A percentile compares a stretch with the other conserved stretches of the same genome.
These are phyloP conservation scores for Otolemur garnettii DNA, from an alignment of 2,113 vertebrate species.

Conservation along the genomic window DNA sequence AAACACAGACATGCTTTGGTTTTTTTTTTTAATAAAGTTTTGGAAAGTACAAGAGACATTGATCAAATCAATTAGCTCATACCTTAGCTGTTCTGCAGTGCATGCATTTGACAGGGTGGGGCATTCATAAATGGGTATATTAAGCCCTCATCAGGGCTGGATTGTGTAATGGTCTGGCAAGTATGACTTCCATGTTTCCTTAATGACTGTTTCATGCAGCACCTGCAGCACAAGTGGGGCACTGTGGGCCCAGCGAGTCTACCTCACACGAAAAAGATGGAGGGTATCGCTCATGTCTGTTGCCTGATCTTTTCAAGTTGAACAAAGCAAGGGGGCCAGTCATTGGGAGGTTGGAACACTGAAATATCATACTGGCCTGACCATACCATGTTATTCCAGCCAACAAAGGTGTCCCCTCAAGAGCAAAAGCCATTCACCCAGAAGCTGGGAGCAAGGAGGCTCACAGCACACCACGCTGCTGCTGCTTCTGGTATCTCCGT, in stretches of 20 bases:
- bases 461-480: not conserved
- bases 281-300: slow-evolving; percentile 65
- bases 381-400: slow-evolving; percentile 34
- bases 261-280: slow-evolving; percentile 61
- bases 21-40: slow-evolving; percentile 72
- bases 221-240: slow-evolving; percentile 77
- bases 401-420: slow-evolving; percentile 68
- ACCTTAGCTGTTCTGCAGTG: slow-evolving; percentile 74
- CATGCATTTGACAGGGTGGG: slow-evolving; percentile 70
- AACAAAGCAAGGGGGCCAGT: slow-evolving; percentile 34
- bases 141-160: slow-evolving; percentile 45
- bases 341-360: slow-evolving; percentile 3
- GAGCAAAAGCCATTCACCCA: slow-evolving; percentile 68
- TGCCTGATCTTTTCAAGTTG: slow-evolving; percentile 73
- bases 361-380: not conserved
- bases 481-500: slow-evolving; percentile 72
- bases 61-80: slow-evolving; percentile 77
- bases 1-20: slow-evolving; percentile 7
- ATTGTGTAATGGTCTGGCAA: slow-evolving; percentile 80
- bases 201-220: slow-evolving; percentile 74
- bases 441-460: slow-evolving; percentile 69
- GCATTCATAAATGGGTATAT: slow-evolving; percentile 69
- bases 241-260: slow-evolving; percentile 58
- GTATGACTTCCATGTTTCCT: slow-evolving; percentile 63
- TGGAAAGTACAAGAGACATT: slow-evolving; percentile 69